phyloP scores from a whole-genome alignment of 2,888 invertebrate genomes.

The Achlya flavicornis region DNA sequence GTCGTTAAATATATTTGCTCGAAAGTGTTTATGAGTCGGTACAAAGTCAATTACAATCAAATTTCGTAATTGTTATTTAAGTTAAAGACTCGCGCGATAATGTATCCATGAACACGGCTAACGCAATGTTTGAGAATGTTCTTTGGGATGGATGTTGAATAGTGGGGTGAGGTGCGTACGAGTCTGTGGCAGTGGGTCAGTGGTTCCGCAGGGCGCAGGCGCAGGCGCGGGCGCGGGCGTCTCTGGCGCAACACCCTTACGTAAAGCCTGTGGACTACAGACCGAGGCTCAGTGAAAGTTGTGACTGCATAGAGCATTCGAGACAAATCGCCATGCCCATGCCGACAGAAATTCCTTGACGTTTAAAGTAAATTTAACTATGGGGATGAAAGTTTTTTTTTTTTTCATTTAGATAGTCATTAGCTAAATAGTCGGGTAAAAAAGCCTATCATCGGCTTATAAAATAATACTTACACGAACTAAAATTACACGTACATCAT shows the following conservation, averaged over 20 bases:
- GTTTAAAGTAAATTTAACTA: constrained; percentile 11
- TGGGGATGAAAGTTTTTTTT: neutral
- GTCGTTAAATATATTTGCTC: neutral
- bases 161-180: constrained; percentile 56
- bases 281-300: constrained; percentile 73
- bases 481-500: neutral
- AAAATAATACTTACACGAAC: too few species aligned
- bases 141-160: constrained; percentile 48
- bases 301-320: constrained; percentile 61
- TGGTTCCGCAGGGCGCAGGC: constrained; percentile 76
- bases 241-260: constrained; percentile 82
- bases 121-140: constrained; percentile 57
- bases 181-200: constrained; percentile 79
- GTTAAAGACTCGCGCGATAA: constrained; percentile 19
- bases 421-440: too few species aligned
- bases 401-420: neutral
- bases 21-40: neutral
- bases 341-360: constrained; percentile 19
- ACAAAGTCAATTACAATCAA: constrained; percentile 8
- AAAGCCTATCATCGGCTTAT: too few species aligned
- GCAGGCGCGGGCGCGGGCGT: constrained; percentile 48
- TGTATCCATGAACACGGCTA: constrained; percentile 31
- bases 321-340: constrained; percentile 47
- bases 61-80: constrained; percentile 21
- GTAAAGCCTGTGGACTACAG: constrained; percentile 66